Percentiles rank a stretch among this genome's conserved stretches.
Conservation (phyloP, 1,140 invertebrate genomes). For the Rhagoletis pomonella region DNA sequence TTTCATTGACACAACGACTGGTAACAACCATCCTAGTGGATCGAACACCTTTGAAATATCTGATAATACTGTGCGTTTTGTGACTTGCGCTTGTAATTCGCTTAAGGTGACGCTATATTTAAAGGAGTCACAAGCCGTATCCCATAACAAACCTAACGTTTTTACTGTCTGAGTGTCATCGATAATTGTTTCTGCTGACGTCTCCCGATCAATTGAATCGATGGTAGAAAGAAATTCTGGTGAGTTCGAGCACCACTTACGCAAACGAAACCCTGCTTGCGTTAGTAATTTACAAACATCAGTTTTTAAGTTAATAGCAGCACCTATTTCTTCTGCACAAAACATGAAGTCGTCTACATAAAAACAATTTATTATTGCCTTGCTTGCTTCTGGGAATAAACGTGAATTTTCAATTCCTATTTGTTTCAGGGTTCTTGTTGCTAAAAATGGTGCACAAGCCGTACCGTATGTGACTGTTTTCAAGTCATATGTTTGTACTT, state of each 20-base stretch:
- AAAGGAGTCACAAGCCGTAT: slow-evolving; percentile 18
- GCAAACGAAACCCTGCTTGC: slow-evolving; percentile 59
- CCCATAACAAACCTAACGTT: slow-evolving; percentile 43
- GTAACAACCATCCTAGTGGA: slow-evolving; percentile 69
- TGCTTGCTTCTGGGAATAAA: not conserved
- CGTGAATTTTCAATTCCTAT: not conserved
- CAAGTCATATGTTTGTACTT: slow-evolving; percentile 5
- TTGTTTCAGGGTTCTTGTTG: slow-evolving; percentile 25
- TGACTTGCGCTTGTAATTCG: slow-evolving; percentile 56
- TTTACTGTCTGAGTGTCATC: slow-evolving; percentile 31
- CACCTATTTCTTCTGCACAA: not conserved
- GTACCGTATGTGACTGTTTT: slow-evolving; percentile 52
- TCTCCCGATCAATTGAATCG: not conserved
- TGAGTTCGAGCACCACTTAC: slow-evolving; percentile 64
- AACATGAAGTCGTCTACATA: slow-evolving; percentile 55
- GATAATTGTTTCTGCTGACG: not conserved
- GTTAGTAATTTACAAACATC: slow-evolving; percentile 53
- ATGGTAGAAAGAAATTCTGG: slow-evolving; percentile 32
- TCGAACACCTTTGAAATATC: slow-evolving; percentile 68
- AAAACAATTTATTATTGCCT: slow-evolving; percentile 11
- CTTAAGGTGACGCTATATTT: not conserved
- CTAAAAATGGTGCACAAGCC: slow-evolving; percentile 32
- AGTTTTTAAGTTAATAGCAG: not conserved
- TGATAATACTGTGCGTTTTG: slow-evolving; percentile 72
- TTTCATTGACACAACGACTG: slow-evolving; percentile 68